Base-by-base conservation (phyloP, 2,888 invertebrate genomes). In the Mesochorus sp. region DNA sequence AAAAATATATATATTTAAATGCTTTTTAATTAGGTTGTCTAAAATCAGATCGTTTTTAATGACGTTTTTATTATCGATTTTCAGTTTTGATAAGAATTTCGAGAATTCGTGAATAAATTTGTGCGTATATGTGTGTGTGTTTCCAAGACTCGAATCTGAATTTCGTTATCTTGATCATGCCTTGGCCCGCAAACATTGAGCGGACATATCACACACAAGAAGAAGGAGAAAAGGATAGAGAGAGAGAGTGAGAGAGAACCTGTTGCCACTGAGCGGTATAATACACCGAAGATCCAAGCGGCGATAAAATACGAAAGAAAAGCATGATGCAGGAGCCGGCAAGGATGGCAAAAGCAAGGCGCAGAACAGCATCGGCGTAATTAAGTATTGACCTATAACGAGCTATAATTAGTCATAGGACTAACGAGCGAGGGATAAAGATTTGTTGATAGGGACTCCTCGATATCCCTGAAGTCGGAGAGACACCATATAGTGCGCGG, bases 321-420 rank as follows among this genome's bases (percentile, higher is more conserved):
- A 83, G 84, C 83, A 85, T 83, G 83, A 85, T 4, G 26, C 51
- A n/a, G 57, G 12, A 42, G 59, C 47, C 49, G 37, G 59, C 64
- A 34, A 44, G 84, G 83, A 83, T 82, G 83, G 84, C 85, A 79
- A 83, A 85, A 39, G 34, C 49, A 64, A 28, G 42, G n/a, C 17
- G 66, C 37, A 82, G 82, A 82, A 85, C 86, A 17, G 64, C 70
- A 64, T 55, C 57, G 66, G 12, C 47, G 74, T 74, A 88, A 89
- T 88, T 89, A 88, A 88, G 87, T 86, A 87, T 87, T 87, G 87
- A 86, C 86, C 88, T 85, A 88, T 88, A 89, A 89, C 88, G 86
- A 87, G 86, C 83, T 79, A 86, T 87, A 88, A 89, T 89, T 89
- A 89, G 89, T 89, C 87, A 88, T 88, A 86, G 86, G 62, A 83